Base-by-base conservation (phyloP, 2,113 vertebrate species). In the Scopus umbretta region DNA sequence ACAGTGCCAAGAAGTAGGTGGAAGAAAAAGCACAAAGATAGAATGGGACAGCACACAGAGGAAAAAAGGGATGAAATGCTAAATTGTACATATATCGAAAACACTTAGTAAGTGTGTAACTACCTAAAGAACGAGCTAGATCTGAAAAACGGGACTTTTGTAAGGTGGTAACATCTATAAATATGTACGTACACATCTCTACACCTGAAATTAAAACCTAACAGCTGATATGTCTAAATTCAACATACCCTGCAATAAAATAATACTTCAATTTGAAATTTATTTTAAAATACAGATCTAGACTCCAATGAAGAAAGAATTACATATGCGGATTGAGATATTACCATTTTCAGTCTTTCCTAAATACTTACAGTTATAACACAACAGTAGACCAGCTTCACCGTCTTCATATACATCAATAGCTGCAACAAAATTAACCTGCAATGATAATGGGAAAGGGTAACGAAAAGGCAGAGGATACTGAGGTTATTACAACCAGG, bases 391-490 rank as follows among this genome's bases (percentile, higher is more conserved):
- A 71, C 99, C 99, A 6, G 99, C 99, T 90, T 99, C 99, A n/a
- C 99, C 99, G n/a, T 99, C 99, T 98, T 99, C 99, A 56, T 99
- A 99, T 47, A 99, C 99, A 94, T 99, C 99, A 97, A 99, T 99
- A 97, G 99, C 99, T 91, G 99, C 98, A 92, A 99, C 99, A 92
- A 99, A 99, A 98, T 99, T 99, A 96, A 99, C 99, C 99, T 99
- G 99, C 92, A 98, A 98, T 94, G 95, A 96, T 52, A 98, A 97
- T 2, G 85, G 89, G 96, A 89, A 93, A 94, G 5, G 76, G 74
- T 86, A 91, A 90, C 70, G 86, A 88, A 82, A 74, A 84, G 66
- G 80, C n/a, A 80, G 82, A 88, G 61, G 72, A 92, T 45, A 78
- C 15, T 5, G 42, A 47, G 25, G 38, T 83, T 62, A 42, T 16